These are phyloP conservation scores for Caenorhabditis panamensis DNA, from an alignment of 2,888 invertebrate species.

Conservation along the genomic window DNA sequence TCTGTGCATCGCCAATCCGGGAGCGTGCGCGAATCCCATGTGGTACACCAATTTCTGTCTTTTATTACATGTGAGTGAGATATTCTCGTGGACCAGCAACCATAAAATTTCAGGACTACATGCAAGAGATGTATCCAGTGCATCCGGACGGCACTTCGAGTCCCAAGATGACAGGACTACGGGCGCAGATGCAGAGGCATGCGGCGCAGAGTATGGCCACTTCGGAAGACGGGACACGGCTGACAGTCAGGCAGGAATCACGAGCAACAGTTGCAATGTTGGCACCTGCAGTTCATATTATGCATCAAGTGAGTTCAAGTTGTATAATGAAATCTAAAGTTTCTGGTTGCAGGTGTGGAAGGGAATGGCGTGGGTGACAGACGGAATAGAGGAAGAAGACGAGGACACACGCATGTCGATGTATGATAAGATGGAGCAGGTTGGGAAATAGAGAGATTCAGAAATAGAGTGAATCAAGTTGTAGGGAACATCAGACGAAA, in stretches of 20 bases:
- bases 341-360: conserved; percentile 73
- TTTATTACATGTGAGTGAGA: conserved; percentile 75
- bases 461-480: neutral
- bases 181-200: conserved; percentile 67
- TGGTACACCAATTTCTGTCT: conserved; percentile 80
- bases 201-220: conserved; percentile 69
- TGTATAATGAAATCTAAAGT: neutral
- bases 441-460: conserved; percentile 9
- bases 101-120: conserved; percentile 61
- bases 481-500: conserved; percentile 74
- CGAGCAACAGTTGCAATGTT: conserved; percentile 80
- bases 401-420: conserved; percentile 72
- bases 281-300: conserved; percentile 80
- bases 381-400: conserved; percentile 80
- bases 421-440: conserved; percentile 75
- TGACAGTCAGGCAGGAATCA: conserved; percentile 73
- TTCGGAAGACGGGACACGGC: conserved; percentile 65
- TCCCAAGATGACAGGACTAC: conserved; percentile 76
- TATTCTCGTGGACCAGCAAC: too few species aligned
- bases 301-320: conserved; percentile 74
- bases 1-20: conserved; percentile 80
- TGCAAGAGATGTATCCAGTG: conserved; percentile 79
- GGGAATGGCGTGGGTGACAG: conserved; percentile 81
- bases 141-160: conserved; percentile 73
- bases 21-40: conserved; percentile 78